phyloP scores from a whole-genome alignment of 2,888 invertebrate genomes.

The Reticulitermes lucifugus region DNA sequence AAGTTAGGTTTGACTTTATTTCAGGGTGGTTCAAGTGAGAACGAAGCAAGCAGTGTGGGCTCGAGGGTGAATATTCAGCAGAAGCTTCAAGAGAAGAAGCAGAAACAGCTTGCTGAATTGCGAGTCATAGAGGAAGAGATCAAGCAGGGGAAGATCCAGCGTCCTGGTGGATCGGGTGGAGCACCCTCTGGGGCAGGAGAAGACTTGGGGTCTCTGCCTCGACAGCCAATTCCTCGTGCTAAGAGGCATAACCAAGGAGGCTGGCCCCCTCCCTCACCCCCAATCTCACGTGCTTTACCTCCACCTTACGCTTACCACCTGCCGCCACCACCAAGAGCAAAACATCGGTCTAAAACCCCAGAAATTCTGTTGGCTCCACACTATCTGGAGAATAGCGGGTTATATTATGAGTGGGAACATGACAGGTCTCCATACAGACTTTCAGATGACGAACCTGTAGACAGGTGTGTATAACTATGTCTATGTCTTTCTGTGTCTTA shows the following conservation, averaged over 20 bases:
- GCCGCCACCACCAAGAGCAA: slow-evolving; percentile 70
- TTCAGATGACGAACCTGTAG: slow-evolving; percentile 55
- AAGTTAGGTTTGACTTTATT: slow-evolving; percentile 37
- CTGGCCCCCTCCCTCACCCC: slow-evolving; percentile 62
- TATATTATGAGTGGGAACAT: slow-evolving; percentile 65
- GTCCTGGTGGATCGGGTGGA: slow-evolving; percentile 55
- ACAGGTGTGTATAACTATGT: slow-evolving; percentile 55
- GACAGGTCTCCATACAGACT: slow-evolving; percentile 59
- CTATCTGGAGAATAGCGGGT: slow-evolving; percentile 70
- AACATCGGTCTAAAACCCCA: slow-evolving; percentile 76
- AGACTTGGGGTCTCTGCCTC: slow-evolving; percentile 58
- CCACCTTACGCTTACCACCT: slow-evolving; percentile 55
- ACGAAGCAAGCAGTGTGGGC: slow-evolving; percentile 77
- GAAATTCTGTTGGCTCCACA: slow-evolving; percentile 84
- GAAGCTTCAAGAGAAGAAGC: slow-evolving; percentile 88
- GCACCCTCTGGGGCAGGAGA: slow-evolving; percentile 46
- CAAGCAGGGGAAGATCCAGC: slow-evolving; percentile 77
- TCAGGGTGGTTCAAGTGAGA: slow-evolving; percentile 77
- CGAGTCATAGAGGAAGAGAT: slow-evolving; percentile 88
- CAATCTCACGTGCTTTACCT: slow-evolving; percentile 57
- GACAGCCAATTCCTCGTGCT: slow-evolving; percentile 77
- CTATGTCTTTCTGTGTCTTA: too few species aligned
- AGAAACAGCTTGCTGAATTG: slow-evolving; percentile 86
- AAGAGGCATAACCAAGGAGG: slow-evolving; percentile 74
- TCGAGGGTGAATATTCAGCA: slow-evolving; percentile 87